phyloP scores from a whole-genome alignment of 2,888 invertebrate genomes.

The Lomographa bimaculata region DNA sequence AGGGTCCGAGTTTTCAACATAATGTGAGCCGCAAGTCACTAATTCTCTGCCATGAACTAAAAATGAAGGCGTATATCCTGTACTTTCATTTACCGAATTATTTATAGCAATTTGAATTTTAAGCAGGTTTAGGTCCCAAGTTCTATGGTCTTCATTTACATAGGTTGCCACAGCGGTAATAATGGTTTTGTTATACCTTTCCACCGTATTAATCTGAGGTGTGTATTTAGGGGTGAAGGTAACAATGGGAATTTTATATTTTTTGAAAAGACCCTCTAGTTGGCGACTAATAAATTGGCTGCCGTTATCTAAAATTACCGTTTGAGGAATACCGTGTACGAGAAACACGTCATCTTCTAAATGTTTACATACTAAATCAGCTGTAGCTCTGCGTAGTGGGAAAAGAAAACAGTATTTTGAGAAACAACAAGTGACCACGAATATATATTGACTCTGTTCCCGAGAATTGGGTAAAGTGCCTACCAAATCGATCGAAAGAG shows the following conservation, averaged over 20 bases:
- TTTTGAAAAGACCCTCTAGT: constrained; percentile 13
- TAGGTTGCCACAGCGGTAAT: constrained; percentile 21
- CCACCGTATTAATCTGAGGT: constrained; percentile 23
- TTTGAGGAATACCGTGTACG: constrained; percentile 37
- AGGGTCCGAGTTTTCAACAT: background rate
- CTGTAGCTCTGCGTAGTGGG: constrained; percentile 27
- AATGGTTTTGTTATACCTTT: constrained; percentile 35
- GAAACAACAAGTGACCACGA: constrained; percentile 34
- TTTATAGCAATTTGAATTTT: constrained; percentile 1
- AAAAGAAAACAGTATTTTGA: constrained; percentile 31
- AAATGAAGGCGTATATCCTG: background rate
- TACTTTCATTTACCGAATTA: background rate
- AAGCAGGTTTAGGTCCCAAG: constrained; percentile 9
- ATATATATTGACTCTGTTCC: constrained; percentile 23
- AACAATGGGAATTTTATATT: constrained; percentile 35
- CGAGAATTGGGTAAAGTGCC: constrained; percentile 30
- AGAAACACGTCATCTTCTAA: constrained; percentile 36
- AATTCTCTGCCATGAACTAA: background rate
- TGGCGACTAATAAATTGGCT: constrained; percentile 31
- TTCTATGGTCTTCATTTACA: constrained; percentile 13
- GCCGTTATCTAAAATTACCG: constrained; percentile 36
- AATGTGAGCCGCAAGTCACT: background rate
- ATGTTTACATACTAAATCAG: constrained; percentile 10
- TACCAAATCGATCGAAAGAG: constrained; percentile 30
- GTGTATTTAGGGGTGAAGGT: constrained; percentile 23